Percentiles rank a stretch among this genome's conserved stretches.
These are phyloP conservation scores for Bimastos eiseni DNA, from an alignment of 2,888 invertebrate genomes.

Conservation along the genomic window DNA sequence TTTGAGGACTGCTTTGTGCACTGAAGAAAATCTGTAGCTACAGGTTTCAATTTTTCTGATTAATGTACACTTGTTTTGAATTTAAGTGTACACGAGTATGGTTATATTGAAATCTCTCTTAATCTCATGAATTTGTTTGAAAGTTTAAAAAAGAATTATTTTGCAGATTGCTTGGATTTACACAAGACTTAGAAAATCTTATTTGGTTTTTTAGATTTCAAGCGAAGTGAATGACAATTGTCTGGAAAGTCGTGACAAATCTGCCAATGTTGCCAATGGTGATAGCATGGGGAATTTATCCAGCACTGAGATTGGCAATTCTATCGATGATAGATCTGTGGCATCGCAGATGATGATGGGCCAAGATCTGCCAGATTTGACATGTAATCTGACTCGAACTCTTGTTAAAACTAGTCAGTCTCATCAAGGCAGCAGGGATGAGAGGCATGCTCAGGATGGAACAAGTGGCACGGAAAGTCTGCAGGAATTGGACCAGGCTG, in stretches of 20 bases:
- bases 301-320: slow-evolving; percentile 13
- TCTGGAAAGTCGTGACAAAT: neutral
- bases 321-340: neutral
- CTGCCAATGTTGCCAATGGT: neutral
- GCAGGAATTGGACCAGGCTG: neutral
- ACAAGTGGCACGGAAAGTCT: neutral
- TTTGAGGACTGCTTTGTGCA: slow-evolving; percentile 5
- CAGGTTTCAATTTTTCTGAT: neutral
- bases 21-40: neutral
- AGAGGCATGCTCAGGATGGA: neutral
- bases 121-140: neutral
- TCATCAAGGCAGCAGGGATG: neutral
- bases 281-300: neutral
- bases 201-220: neutral
- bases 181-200: neutral
- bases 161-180: neutral
- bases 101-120: neutral
- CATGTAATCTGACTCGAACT: neutral
- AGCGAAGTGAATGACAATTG: neutral
- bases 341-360: neutral
- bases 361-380: neutral
- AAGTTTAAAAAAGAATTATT: neutral
- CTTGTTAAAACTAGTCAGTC: slow-evolving; percentile 16
- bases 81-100: neutral
- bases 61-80: neutral